These are phyloP conservation scores for Thysanoteuthis rhombus DNA, from an alignment of 2,888 invertebrate species.

Conservation along the genomic window DNA sequence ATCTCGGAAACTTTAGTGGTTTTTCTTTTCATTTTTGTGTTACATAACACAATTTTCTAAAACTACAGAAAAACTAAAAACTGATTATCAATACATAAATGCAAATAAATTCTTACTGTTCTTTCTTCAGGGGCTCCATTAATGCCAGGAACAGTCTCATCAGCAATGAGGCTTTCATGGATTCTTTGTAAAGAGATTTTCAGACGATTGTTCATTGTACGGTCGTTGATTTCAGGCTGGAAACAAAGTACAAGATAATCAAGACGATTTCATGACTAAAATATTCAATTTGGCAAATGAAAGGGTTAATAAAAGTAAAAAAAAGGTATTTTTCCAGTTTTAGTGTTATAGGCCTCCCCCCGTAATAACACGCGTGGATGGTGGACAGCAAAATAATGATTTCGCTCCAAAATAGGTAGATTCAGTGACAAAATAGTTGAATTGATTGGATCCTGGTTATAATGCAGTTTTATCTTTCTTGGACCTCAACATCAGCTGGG, in stretches of 20 bases:
- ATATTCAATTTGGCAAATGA: not conserved
- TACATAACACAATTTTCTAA: not conserved
- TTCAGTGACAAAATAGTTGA: too few relatives aligned
- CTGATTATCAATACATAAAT: not conserved
- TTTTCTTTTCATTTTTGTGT: not conserved
- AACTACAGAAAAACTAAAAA: too few relatives aligned
- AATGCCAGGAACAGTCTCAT: conserved; percentile 37
- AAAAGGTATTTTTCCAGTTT: too few relatives aligned
- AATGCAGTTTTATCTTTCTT: too few relatives aligned
- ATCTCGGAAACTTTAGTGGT: too few relatives aligned
- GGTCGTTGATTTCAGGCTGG: conserved; percentile 60
- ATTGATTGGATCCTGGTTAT: too few relatives aligned
- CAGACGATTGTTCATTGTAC: conserved; percentile 75
- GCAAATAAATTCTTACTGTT: conserved; percentile 33
- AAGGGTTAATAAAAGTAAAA: too few relatives aligned
- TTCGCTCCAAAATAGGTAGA: too few relatives aligned
- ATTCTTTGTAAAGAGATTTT: conserved; percentile 81
- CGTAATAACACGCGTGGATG: too few relatives aligned
- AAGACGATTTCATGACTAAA: not conserved
- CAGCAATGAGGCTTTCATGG: conserved; percentile 76
- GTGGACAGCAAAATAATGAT: too few relatives aligned
- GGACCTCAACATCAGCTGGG: too few relatives aligned
- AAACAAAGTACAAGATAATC: not conserved
- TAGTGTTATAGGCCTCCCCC: too few relatives aligned
- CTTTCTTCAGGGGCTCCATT: conserved; percentile 36